Base-by-base conservation (phyloP, 2,888 invertebrate species). In the Digitonthophagus gazella region DNA sequence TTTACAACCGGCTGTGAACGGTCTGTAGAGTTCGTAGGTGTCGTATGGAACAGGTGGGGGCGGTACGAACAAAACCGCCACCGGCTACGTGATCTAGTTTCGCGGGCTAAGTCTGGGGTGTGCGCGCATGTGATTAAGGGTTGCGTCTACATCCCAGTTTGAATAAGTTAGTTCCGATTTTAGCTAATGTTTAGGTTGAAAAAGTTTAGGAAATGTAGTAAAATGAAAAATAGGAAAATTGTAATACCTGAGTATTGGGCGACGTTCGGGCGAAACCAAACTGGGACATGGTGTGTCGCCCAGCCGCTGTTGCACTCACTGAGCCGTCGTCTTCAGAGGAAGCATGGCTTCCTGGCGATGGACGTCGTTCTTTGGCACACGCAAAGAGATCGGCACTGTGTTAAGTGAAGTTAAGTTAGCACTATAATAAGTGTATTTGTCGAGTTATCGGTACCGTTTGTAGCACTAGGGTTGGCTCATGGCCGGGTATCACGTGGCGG, bases 241-340 rank as follows among this genome's bases (percentile, higher is more conserved):
- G 72, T 70, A 58, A 74, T 83, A 88, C 88, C 88, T 88, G 88
- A 83, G 86, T 86, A 84, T 84, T 87, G 82, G 88, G 88, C 80
- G 88, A 88, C 85, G 87, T 85, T 84, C 88, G 84, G 83, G 61
- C 19, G 61, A 87, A 86, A 81, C 87, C 86, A 86, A 88, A 88
- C 86, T 88, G 88, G 87, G 88, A 88, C 88, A 88, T 87, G 86
- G 81, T 88, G 86, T 84, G 85, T 82, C 84, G 84, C 85, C 85
- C 85, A 84, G 84, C 76, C 74, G 74, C 75, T 77, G 79, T 75
- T 78, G 78, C 78, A 80, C 80, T 81, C 82, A 81, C 81, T 81
- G 81, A 79, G 79, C 78, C 80, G 77, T 70, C 79, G 77, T 69
- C 80, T 80, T 79, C 80, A 78, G 74, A 72, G 80, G 80, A 80